Base-by-base conservation (phyloP, 2,888 invertebrate genomes). In the Leucoma salicis region DNA sequence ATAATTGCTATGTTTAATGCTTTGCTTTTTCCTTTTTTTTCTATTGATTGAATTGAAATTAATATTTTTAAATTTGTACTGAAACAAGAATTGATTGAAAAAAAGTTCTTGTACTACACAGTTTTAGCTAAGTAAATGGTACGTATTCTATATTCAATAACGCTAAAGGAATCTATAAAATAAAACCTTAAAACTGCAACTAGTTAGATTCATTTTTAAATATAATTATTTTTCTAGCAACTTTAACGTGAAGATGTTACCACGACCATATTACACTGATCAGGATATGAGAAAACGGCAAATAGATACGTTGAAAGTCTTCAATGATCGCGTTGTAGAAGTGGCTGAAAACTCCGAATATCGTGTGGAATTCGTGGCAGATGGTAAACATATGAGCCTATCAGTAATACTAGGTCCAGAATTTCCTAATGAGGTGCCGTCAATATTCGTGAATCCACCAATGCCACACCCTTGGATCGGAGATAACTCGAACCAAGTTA, bases 301-400 rank as follows among this genome's bases (percentile, higher is more conserved):
- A 87, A 95, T 95, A 55, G 94, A 95, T 70, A 95, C 95, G 3
- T 76, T 96, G 54, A 95, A 95, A 86, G 92, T 95, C 60, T 96
- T 95, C 71, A 96, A 96, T 74, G 95, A 94, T 61, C 93, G 95
- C 86, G 96, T 96, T 14, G 81, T 91, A 14, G 95, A 95, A 86
- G 79, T 95, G 1, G 87, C 86, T 32, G 93, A 94, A 72, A 93
- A 93, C 66, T 89, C 91, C 0, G 95, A 95, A 67, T 96, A 95
- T 67, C 91, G 92, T 58, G 91, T 95, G 1, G 91, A 93, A 60
- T 96, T 96, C 63, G 78, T 85, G 27, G 91, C 93, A 28, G 93
- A 92, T 14, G 91, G 91, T 12, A 92, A 91, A 60, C 92, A 91
- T 65, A 92, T 95, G 81, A 91, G 91, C 43, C 81, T 96, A 50